phyloP scores from a whole-genome alignment of 1,140 invertebrate genomes.

The Pachyrhynchus sulphureomaculatus region DNA sequence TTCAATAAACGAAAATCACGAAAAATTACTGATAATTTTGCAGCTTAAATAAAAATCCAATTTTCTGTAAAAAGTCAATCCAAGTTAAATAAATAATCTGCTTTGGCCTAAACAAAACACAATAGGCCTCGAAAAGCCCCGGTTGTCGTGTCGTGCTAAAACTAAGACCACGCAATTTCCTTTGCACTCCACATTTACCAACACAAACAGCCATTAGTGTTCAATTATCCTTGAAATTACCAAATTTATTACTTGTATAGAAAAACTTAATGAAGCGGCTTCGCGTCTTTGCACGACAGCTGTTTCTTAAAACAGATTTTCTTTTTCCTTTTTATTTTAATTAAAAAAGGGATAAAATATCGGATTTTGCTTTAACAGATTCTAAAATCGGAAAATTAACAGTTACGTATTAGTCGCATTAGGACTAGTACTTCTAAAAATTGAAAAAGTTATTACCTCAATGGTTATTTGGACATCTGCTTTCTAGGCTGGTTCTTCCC shows the following conservation, averaged over 20 bases:
- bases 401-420: no score
- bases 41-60: no score
- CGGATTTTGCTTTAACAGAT: background rate
- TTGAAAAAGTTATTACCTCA: no score
- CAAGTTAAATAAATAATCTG: no score
- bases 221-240: conserved; percentile 36
- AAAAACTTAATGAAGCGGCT: conserved; percentile 19
- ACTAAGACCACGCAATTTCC: conserved; percentile 28
- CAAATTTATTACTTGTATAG: conserved; percentile 28
- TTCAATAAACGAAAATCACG: no score
- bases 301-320: conserved; percentile 13
- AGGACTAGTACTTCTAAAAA: no score
- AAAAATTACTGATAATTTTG: no score
- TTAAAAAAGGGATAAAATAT: conserved; percentile 5
- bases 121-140: background rate
- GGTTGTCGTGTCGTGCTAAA: background rate
- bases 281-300: conserved; percentile 17
- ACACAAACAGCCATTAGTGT: conserved; percentile 34
- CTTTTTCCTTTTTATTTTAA: conserved; percentile 20
- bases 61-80: no score
- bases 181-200: conserved; percentile 29
- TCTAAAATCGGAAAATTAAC: no score
- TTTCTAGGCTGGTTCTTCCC: no score
- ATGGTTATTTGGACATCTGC: no score
- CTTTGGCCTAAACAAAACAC: background rate